These are phyloP conservation scores for Neopipo cinnamomea DNA, from an alignment of 2,113 vertebrate species.

Conservation along the genomic window DNA sequence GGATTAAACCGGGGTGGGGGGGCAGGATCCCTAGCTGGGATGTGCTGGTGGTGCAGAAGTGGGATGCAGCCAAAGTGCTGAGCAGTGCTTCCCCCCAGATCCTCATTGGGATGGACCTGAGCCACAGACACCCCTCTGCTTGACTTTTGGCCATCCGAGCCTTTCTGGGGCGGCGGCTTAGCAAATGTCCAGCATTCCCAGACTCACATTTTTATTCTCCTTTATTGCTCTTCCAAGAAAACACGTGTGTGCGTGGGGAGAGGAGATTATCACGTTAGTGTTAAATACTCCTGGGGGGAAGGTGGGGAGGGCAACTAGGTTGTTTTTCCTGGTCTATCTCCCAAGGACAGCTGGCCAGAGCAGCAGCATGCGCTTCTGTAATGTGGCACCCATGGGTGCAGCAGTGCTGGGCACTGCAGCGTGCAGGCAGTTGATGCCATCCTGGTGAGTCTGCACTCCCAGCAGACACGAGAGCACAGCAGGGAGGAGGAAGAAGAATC, in stretches of 20 bases:
- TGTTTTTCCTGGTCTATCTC: neutral
- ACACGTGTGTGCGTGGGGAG: neutral
- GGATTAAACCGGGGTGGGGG: neutral
- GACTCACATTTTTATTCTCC: neutral
- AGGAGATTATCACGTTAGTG: neutral
- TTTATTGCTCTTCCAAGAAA: constrained; percentile 39
- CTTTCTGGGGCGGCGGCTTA: neutral
- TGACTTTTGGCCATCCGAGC: neutral
- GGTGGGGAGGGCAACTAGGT: neutral
- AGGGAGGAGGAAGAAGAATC: neutral
- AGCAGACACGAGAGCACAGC: neutral
- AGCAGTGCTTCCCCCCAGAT: accelerated
- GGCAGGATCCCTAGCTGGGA: neutral
- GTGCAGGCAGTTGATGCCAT: neutral
- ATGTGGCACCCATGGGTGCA: neutral
- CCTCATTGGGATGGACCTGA: accelerated
- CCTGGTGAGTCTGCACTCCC: neutral
- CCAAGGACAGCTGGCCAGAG: neutral
- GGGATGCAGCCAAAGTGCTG: too few relatives aligned
- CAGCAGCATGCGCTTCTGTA: neutral
- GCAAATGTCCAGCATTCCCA: neutral
- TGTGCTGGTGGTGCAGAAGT: accelerated
- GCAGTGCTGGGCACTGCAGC: neutral
- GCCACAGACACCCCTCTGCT: neutral
- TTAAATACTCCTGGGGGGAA: neutral